Evolutionary conservation across 2,888 invertebrate species (phyloP).

Genomic region (Camponotus fellah): DNA sequence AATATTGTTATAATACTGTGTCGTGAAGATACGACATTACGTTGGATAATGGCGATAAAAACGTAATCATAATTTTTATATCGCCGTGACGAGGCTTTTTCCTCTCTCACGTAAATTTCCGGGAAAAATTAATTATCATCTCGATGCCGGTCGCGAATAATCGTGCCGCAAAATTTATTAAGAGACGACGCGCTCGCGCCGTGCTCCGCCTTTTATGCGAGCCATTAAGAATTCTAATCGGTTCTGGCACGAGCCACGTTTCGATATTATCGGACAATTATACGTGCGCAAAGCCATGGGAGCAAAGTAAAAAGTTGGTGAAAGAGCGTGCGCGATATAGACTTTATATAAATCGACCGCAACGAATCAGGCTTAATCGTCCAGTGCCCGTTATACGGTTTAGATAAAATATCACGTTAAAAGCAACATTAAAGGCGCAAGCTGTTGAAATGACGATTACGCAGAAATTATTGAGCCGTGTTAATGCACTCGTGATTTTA

Average conservation of each 20-base stretch:
- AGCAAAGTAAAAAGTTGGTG: conserved; percentile 51
- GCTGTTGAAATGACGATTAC: conserved; percentile 51
- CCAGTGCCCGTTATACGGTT: conserved; percentile 22
- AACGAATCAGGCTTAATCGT: conserved; percentile 57
- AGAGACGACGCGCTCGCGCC: conserved; percentile 32
- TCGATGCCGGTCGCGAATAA: conserved; percentile 48
- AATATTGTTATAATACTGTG: neutral
- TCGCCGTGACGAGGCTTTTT: conserved; percentile 19
- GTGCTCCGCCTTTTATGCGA: conserved; percentile 45
- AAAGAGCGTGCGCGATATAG: conserved; percentile 46
- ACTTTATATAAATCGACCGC: conserved; percentile 57
- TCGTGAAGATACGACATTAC: neutral
- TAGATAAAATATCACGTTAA: conserved; percentile 51
- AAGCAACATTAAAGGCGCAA: conserved; percentile 47
- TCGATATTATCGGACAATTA: conserved; percentile 62
- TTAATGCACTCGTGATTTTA: neutral
- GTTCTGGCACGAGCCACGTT: conserved; percentile 43
- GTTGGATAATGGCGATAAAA: neutral
- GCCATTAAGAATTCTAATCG: conserved; percentile 62
- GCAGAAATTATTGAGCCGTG: conserved; percentile 58
- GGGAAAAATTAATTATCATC: conserved; percentile 67
- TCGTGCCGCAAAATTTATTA: conserved; percentile 63
- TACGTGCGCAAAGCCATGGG: conserved; percentile 37
- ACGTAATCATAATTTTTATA: conserved; percentile 14
- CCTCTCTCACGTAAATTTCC: conserved; percentile 42